Conservation (phyloP, 2,797 vertebrate genomes). For the Notamacropus eugenii region DNA sequence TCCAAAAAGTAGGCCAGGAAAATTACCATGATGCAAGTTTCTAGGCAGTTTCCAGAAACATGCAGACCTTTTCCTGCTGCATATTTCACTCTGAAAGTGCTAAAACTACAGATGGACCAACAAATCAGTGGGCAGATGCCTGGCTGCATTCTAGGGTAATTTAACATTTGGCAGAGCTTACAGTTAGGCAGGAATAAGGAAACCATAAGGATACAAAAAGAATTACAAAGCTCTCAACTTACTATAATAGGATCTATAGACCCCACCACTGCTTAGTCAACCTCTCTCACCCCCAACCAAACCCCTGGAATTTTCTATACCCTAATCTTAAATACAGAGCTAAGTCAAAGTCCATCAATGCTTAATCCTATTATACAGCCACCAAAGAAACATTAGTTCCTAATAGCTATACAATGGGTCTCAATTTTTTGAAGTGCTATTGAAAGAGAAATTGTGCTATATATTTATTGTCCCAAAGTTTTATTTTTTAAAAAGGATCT, state of each 20-base stretch:
- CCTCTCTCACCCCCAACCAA: neutral
- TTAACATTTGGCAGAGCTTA: conserved; percentile 4
- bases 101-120: conserved; percentile 47
- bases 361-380: neutral
- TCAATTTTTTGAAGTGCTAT: neutral
- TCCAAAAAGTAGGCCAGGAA: conserved; percentile 3
- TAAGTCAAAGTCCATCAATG: neutral
- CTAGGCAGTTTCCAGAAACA: conserved; percentile 62
- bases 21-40: conserved; percentile 64
- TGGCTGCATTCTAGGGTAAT: conserved; percentile 29
- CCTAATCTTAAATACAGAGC: neutral
- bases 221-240: neutral
- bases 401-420: neutral
- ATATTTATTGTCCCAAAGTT: neutral
- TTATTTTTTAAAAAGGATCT: neutral
- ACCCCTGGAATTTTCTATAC: neutral
- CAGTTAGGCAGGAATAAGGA: conserved; percentile 9
- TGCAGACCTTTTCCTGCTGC: neutral
- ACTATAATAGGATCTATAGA: neutral
- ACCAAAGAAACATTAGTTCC: neutral
- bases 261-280: neutral
- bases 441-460: neutral
- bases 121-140: conserved; percentile 59
- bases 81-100: conserved; percentile 62
- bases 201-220: neutral